phyloP scores from a whole-genome alignment of 1,140 invertebrate species.

The Drosophila sucinea region DNA sequence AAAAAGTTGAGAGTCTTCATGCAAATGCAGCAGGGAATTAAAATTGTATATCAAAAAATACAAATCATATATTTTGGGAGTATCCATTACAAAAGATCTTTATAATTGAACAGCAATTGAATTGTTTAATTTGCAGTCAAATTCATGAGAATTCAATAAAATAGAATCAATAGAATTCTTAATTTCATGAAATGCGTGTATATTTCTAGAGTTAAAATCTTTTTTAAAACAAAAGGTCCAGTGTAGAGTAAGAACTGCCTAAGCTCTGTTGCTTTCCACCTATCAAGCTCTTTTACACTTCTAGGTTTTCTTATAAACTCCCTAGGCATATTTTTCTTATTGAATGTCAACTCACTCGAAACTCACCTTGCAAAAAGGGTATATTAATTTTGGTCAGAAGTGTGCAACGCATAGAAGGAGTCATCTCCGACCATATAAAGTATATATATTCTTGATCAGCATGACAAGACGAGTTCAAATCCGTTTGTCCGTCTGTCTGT shows the following conservation, averaged over 20 bases:
- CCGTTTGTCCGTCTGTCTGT: too few species aligned
- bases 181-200: slow-evolving; percentile 20
- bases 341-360: too few species aligned
- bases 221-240: neutral
- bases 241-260: too few species aligned
- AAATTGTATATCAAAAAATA: slow-evolving; percentile 19
- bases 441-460: too few species aligned
- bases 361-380: too few species aligned
- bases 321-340: too few species aligned
- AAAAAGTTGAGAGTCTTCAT: slow-evolving; percentile 26
- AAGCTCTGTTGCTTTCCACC: neutral
- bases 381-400: too few species aligned
- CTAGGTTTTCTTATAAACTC: neutral
- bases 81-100: slow-evolving; percentile 28
- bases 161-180: neutral
- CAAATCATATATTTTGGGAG: slow-evolving; percentile 28
- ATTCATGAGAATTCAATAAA: neutral
- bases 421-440: too few species aligned
- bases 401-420: too few species aligned
- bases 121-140: neutral
- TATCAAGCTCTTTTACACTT: too few species aligned
- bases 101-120: slow-evolving; percentile 1
- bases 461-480: too few species aligned
- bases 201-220: slow-evolving; percentile 26
- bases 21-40: too few species aligned